Evolutionary conservation across 1,140 invertebrate species (phyloP).

Genomic region (Phthorimaea operculella): DNA sequence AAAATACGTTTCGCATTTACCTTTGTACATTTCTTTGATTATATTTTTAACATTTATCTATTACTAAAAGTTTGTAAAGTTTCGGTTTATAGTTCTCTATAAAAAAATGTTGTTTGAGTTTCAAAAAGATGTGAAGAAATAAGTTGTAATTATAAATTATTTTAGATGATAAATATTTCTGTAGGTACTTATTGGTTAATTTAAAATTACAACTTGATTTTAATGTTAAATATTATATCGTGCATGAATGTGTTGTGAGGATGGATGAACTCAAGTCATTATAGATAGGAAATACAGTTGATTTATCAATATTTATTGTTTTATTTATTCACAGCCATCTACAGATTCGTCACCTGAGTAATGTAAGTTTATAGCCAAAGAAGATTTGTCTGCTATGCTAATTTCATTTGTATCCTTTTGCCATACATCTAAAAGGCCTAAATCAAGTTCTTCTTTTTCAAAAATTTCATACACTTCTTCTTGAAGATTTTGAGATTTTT

Average conservation of each 20-base stretch:
- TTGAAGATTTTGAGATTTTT: slow-evolving; percentile 29
- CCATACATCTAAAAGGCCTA: slow-evolving; percentile 44
- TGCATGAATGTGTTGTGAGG: slow-evolving; percentile 1
- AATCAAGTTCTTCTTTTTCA: slow-evolving; percentile 42
- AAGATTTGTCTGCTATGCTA: slow-evolving; percentile 12
- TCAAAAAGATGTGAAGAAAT: no score
- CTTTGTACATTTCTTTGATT: no score
- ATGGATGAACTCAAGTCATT: slow-evolving; percentile 21
- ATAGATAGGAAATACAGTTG: slow-evolving; percentile 45
- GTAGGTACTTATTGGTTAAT: no score
- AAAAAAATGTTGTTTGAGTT: no score
- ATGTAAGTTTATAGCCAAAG: slow-evolving; percentile 24
- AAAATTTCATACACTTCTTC: slow-evolving; percentile 36
- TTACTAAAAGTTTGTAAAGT: no score
- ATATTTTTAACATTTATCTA: no score
- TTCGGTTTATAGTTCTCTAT: no score
- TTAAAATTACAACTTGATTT: background rate
- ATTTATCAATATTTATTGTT: slow-evolving; percentile 21
- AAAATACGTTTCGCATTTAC: no score
- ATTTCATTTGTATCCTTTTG: slow-evolving; percentile 11
- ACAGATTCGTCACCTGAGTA: slow-evolving; percentile 20
- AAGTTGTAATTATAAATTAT: no score
- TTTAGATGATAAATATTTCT: no score
- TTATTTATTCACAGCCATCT: slow-evolving; percentile 20
- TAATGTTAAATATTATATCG: slow-evolving; percentile 14